Percentiles rank a stretch among this genome's conserved stretches.
phyloP scores from a whole-genome alignment of 1,140 invertebrate genomes.

The Scaptodrosophila lebanonensis region DNA sequence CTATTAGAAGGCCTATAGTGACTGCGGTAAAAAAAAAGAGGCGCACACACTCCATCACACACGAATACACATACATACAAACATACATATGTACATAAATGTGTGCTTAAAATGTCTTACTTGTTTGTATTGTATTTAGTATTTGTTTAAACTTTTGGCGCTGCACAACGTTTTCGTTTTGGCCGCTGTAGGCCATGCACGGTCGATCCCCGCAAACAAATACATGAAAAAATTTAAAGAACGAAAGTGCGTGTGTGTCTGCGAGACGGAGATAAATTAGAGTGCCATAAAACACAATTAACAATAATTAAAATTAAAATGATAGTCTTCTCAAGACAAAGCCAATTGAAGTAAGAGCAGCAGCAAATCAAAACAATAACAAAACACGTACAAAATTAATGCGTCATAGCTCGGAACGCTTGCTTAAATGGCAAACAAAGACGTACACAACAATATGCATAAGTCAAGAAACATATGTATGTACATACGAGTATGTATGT shows the following conservation, averaged over 20 bases:
- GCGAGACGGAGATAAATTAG: slow-evolving; percentile 12
- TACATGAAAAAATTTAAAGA: slow-evolving; percentile 10
- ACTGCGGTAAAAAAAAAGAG: no score
- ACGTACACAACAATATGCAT: slow-evolving; percentile 1
- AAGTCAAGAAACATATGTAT: slow-evolving; percentile 16
- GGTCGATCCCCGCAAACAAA: neutral
- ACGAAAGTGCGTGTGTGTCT: slow-evolving; percentile 21
- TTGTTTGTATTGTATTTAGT: no score
- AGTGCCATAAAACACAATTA: slow-evolving; percentile 9
- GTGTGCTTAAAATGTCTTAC: no score
- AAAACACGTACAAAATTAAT: slow-evolving; percentile 22
- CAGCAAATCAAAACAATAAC: slow-evolving; percentile 14
- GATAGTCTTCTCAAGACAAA: slow-evolving; percentile 4
- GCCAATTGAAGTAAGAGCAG: neutral
- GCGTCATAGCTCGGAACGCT: slow-evolving; percentile 28
- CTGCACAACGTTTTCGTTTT: no score
- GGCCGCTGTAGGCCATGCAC: no score
- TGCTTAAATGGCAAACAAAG: neutral
- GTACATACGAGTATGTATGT: neutral
- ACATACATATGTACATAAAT: no score
- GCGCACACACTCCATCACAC: no score
- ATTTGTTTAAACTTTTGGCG: no score
- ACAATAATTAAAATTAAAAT: slow-evolving; percentile 23
- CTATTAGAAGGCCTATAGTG: no score
- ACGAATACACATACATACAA: no score